Percentiles rank a stretch among this genome's conserved stretches.
Evolutionary conservation across 1,140 invertebrate species (phyloP).

Genomic region (Lutraria rhynchaena): DNA sequence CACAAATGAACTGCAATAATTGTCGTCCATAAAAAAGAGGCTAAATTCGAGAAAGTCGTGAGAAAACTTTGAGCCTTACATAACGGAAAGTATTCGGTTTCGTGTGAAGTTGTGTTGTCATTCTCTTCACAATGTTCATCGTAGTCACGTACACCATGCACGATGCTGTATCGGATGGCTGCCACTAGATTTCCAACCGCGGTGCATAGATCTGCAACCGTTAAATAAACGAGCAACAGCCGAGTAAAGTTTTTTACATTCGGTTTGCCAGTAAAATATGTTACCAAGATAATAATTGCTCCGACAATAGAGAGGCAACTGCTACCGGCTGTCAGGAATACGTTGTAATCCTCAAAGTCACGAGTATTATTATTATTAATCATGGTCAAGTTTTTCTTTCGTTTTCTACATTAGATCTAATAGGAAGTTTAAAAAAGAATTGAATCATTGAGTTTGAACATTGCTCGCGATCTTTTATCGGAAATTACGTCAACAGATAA

Average conservation of each 20-base stretch:
- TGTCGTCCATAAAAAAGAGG: slow-evolving; percentile 47
- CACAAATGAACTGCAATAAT: slow-evolving; percentile 50
- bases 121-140: slow-evolving; percentile 8
- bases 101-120: background rate
- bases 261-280: background rate
- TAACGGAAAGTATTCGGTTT: background rate
- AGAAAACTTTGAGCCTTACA: slow-evolving; percentile 46
- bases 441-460: no score
- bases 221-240: slow-evolving; percentile 43
- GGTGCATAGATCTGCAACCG: slow-evolving; percentile 33
- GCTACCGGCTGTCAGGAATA: slow-evolving; percentile 28
- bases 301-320: slow-evolving; percentile 39
- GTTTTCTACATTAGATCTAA: no score
- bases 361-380: no score
- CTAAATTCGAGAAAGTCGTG: slow-evolving; percentile 44
- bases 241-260: slow-evolving; percentile 33
- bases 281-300: slow-evolving; percentile 12
- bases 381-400: no score
- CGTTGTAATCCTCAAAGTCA: background rate
- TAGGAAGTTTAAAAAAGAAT: no score
- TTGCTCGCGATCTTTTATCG: no score
- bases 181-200: slow-evolving; percentile 39
- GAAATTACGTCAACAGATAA: no score
- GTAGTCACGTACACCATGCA: background rate
- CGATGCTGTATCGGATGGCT: background rate